phyloP scores from a whole-genome alignment of 2,113 vertebrate genomes.

The Enhydra lutris region DNA sequence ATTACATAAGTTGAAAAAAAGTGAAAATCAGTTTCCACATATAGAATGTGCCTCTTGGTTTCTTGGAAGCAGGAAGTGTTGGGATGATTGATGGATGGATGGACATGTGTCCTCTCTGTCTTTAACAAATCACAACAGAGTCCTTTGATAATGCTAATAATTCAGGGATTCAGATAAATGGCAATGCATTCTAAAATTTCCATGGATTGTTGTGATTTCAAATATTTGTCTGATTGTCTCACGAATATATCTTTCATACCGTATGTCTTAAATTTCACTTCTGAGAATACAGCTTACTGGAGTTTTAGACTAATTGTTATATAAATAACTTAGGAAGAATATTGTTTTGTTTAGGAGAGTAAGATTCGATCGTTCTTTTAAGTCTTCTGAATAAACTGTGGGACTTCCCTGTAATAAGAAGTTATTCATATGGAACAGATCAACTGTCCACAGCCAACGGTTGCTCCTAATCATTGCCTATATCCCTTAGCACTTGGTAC shows the following conservation, averaged over 20 bases:
- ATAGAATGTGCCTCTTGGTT: background rate
- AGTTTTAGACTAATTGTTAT: background rate
- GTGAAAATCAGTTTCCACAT: background rate
- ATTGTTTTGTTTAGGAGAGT: background rate
- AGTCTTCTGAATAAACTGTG: background rate
- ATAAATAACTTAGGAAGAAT: background rate
- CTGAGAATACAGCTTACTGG: background rate
- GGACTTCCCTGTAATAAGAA: background rate
- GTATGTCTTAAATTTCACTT: background rate
- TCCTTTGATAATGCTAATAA: background rate
- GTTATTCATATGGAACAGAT: background rate
- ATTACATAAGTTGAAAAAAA: background rate
- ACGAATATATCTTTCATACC: background rate
- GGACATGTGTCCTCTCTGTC: background rate
- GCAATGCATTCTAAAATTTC: background rate
- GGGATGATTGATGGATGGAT: background rate
- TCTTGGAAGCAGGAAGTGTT: background rate
- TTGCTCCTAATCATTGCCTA: background rate
- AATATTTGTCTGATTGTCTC: background rate
- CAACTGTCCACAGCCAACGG: background rate
- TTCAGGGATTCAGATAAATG: background rate
- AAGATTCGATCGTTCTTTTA: constrained; percentile 4
- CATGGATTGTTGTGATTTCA: background rate
- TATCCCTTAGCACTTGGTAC: background rate
- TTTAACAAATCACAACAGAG: background rate